Evolutionary conservation across 2,888 invertebrate species (phyloP), one percentile per base, ranked within the genome.

Genomic region (Lasiommata megera): DNA sequence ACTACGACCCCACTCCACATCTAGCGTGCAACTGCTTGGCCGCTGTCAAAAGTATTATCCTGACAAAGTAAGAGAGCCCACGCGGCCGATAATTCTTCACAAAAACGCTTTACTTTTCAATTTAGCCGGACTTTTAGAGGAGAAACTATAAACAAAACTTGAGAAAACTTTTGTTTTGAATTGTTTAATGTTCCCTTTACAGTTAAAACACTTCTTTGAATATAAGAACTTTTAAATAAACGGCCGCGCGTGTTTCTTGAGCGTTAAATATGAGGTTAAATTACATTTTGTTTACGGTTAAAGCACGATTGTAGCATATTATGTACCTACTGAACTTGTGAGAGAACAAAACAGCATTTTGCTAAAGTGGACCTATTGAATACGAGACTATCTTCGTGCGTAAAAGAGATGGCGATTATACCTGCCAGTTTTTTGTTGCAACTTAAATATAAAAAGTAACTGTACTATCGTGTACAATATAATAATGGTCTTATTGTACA

Each of bases 41-140:
- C 71, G 61, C 74, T 73, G 74, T 77, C 69, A 77, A 72, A 76
- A 80, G 76, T 86, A 87, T 87, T 84, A 88, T 80, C 82, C 77
- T 46, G 69, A 73, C 86, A 67, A 75, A 85, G 81, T 84, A 65
- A 70, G 80, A 81, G 70, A 74, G 68, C 73, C 74, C 79, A 77
- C 78, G 77, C 78, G 68, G 66, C 59, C 69, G 63, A 70, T 63
- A 64, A 63, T 70, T 56, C 66, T 69, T 63, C 63, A 70, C 72
- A 75, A 79, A 76, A 73, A 77, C 79, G 78, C 74, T 76, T 79
- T 77, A 69, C 84, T 82, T 68, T 70, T 64, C 40, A 82, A 87
- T 74, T 84, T 75, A 60, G 81, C 69, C 77, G 74, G 82, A 76
- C 86, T 82, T 70, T 65, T 71, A 63, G 68, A 53, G 61, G 69